These are phyloP conservation scores for Formica aserva DNA, from an alignment of 2,888 invertebrate species.

Conservation along the genomic window DNA sequence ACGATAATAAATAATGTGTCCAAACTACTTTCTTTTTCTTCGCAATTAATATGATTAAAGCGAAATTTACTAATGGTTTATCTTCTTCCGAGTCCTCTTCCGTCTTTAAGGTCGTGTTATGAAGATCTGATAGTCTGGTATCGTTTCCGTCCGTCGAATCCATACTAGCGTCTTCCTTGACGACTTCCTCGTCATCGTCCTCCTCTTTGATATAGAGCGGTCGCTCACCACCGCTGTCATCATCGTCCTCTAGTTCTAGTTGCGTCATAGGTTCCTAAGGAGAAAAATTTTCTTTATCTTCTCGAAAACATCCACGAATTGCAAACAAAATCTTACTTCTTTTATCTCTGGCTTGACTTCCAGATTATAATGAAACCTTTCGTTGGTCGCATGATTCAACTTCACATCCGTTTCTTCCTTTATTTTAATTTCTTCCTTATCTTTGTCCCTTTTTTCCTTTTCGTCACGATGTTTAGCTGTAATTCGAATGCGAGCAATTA, in stretches of 20 bases:
- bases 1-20: not conserved
- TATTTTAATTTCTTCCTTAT: constrained; percentile 87
- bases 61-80: constrained; percentile 89
- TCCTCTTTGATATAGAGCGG: constrained; percentile 87
- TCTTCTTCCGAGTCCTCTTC: constrained; percentile 91
- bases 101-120: constrained; percentile 84
- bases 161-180: constrained; percentile 75
- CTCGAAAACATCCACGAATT: not conserved
- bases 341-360: constrained; percentile 68
- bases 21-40: not conserved
- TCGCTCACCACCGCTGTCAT: constrained; percentile 87
- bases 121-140: constrained; percentile 83
- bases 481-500: constrained; percentile 47
- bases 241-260: constrained; percentile 86
- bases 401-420: constrained; percentile 77
- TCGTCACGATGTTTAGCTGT: constrained; percentile 86
- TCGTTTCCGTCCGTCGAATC: constrained; percentile 82
- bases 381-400: constrained; percentile 73
- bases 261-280: constrained; percentile 89
- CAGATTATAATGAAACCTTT: constrained; percentile 60
- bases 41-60: not conserved
- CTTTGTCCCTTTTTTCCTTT: constrained; percentile 87
- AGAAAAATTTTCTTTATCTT: not conserved
- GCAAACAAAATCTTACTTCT: constrained; percentile 60
- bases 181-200: constrained; percentile 82